A percentile compares a stretch with the other conserved stretches of the same genome.
These are phyloP conservation scores for Andricus curvator DNA, from an alignment of 2,888 invertebrate species.

Conservation along the genomic window DNA sequence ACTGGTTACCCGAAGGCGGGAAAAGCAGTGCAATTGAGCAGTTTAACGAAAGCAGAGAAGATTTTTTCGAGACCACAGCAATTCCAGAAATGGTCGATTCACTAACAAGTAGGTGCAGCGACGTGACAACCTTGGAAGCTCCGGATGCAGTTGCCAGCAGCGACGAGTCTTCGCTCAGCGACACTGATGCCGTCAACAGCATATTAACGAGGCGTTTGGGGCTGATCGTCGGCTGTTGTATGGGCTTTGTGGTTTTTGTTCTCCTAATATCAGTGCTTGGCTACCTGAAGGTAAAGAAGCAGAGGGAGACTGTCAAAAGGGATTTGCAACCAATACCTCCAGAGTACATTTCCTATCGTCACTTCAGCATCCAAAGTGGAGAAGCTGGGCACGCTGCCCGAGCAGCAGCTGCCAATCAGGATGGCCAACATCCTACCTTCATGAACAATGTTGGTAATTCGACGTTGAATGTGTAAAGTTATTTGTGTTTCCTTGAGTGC, in stretches of 20 bases:
- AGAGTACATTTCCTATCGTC: constrained; percentile 89
- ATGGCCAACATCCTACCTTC: constrained; percentile 68
- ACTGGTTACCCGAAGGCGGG: constrained; percentile 80
- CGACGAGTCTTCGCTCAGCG: constrained; percentile 78
- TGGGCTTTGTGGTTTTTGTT: constrained; percentile 92
- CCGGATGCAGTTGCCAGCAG: constrained; percentile 78
- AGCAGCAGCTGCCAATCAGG: constrained; percentile 62
- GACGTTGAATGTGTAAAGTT: constrained; percentile 66
- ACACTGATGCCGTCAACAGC: constrained; percentile 81
- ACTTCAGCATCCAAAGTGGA: constrained; percentile 85
- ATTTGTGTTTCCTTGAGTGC: constrained; percentile 23
- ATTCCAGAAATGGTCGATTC: constrained; percentile 84
- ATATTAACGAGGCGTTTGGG: constrained; percentile 90
- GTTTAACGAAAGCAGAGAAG: constrained; percentile 68
- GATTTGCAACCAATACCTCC: constrained; percentile 86
- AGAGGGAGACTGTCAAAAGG: constrained; percentile 87
- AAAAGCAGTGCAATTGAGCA: constrained; percentile 67
- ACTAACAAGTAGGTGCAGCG: constrained; percentile 87
- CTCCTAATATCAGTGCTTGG: constrained; percentile 91
- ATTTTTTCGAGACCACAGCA: constrained; percentile 81
- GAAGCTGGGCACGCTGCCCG: constrained; percentile 77
- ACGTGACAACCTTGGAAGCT: constrained; percentile 86
- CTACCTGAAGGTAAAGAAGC: constrained; percentile 91
- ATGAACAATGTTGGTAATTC: constrained; percentile 68
- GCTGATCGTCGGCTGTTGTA: constrained; percentile 91